Evolutionary conservation across 2,797 vertebrate species (phyloP).

Genomic region (Luscinia megarhynchos): DNA sequence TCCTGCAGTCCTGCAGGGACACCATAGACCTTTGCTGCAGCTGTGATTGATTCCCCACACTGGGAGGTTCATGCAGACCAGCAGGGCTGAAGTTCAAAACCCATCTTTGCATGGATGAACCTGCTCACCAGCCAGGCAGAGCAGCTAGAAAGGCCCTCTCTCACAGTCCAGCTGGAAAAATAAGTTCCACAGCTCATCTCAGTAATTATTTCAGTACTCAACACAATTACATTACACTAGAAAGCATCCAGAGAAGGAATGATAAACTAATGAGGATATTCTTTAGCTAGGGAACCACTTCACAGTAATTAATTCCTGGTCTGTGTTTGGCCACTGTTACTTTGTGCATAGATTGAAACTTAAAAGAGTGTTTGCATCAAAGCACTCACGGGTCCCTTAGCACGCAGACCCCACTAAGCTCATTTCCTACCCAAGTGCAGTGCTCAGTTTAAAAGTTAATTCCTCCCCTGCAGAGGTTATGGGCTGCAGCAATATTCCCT

Average conservation of each 20-base stretch:
- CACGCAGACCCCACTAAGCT: neutral
- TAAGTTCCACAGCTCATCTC: neutral
- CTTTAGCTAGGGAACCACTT: neutral
- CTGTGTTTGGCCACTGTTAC: neutral
- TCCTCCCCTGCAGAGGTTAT: constrained; percentile 45
- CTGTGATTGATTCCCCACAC: neutral
- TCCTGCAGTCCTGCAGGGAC: neutral
- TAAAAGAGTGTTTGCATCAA: constrained; percentile 1
- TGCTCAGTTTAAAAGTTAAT: constrained; percentile 36
- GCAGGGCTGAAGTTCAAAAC: neutral
- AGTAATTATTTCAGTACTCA: neutral
- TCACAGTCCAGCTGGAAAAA: neutral
- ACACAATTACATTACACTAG: neutral
- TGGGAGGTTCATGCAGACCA: neutral
- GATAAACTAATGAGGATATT: neutral
- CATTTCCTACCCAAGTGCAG: constrained; percentile 55
- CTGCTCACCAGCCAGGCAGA: neutral
- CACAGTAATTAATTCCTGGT: neutral
- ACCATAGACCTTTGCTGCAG: neutral
- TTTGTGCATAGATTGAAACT: neutral
- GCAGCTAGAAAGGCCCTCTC: neutral
- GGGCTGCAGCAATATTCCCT: neutral
- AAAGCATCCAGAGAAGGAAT: neutral
- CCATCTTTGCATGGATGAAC: neutral
- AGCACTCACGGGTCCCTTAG: neutral